Percentiles rank a stretch among this genome's conserved stretches.
Conservation (phyloP, 2,113 vertebrate species). For the Prionailurus bengalensis region DNA sequence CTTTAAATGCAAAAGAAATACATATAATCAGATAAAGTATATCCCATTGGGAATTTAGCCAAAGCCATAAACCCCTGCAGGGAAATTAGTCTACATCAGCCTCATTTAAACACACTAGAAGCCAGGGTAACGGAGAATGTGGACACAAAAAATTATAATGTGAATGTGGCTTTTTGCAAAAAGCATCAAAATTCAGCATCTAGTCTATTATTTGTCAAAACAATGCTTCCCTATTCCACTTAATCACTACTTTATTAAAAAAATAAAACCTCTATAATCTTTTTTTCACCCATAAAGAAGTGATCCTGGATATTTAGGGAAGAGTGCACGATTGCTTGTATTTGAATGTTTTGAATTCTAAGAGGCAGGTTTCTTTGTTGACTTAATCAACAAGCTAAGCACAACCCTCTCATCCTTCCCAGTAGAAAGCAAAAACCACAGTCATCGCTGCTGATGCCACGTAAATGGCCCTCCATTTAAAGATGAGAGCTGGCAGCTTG, state of each 20-base stretch:
- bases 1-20: constrained; percentile 66
- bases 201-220: neutral
- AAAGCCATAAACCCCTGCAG: neutral
- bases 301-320: constrained; percentile 62
- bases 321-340: constrained; percentile 47
- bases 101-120: constrained; percentile 41
- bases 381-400: constrained; percentile 85
- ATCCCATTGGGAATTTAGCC: constrained; percentile 20
- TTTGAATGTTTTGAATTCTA: constrained; percentile 47
- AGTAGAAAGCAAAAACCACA: constrained; percentile 79
- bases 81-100: constrained; percentile 37
- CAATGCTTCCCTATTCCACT: neutral
- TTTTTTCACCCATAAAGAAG: constrained; percentile 37
- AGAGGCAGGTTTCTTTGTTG: constrained; percentile 78
- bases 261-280: neutral
- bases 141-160: constrained; percentile 40
- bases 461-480: constrained; percentile 81
- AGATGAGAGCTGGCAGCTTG: constrained; percentile 72
- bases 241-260: neutral
- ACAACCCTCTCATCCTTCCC: constrained; percentile 82
- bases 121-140: neutral
- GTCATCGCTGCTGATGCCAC: constrained; percentile 81
- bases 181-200: constrained; percentile 36
- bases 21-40: constrained; percentile 18
- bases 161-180: neutral